These are phyloP conservation scores for Parnassius smintheus DNA, from an alignment of 2,888 invertebrate genomes.

Conservation along the genomic window DNA sequence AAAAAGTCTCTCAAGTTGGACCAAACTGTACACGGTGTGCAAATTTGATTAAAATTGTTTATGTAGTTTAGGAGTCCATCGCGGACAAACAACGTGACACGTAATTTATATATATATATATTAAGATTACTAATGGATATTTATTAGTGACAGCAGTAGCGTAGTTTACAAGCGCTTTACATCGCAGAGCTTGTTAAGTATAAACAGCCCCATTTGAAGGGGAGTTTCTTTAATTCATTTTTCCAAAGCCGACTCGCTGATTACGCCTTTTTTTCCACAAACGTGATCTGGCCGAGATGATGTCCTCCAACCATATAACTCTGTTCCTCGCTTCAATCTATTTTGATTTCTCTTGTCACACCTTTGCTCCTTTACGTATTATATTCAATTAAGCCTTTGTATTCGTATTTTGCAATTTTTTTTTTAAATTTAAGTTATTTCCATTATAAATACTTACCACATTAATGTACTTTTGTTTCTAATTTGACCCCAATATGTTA, in stretches of 20 bases:
- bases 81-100: too few relatives aligned
- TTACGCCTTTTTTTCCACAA: constrained; percentile 71
- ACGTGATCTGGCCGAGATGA: constrained; percentile 77
- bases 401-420: constrained; percentile 42
- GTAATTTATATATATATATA: too few relatives aligned
- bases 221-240: constrained; percentile 63
- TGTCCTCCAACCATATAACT: constrained; percentile 69
- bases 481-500: too few relatives aligned
- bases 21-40: too few relatives aligned
- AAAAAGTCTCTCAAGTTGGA: too few relatives aligned
- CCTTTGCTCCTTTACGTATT: constrained; percentile 56
- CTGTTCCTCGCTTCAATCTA: constrained; percentile 62
- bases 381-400: constrained; percentile 48
- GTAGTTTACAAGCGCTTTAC: constrained; percentile 49
- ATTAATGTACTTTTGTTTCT: constrained; percentile 55
- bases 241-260: constrained; percentile 56
- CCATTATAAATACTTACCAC: constrained; percentile 57
- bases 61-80: too few relatives aligned
- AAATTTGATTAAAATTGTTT: constrained; percentile 30
- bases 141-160: constrained; percentile 29
- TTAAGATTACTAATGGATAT: too few relatives aligned
- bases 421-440: constrained; percentile 55
- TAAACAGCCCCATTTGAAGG: constrained; percentile 72
- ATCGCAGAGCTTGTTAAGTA: constrained; percentile 67
- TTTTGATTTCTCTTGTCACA: constrained; percentile 64